Base-by-base conservation (phyloP, 2,797 vertebrate species). In the Alca torda region DNA sequence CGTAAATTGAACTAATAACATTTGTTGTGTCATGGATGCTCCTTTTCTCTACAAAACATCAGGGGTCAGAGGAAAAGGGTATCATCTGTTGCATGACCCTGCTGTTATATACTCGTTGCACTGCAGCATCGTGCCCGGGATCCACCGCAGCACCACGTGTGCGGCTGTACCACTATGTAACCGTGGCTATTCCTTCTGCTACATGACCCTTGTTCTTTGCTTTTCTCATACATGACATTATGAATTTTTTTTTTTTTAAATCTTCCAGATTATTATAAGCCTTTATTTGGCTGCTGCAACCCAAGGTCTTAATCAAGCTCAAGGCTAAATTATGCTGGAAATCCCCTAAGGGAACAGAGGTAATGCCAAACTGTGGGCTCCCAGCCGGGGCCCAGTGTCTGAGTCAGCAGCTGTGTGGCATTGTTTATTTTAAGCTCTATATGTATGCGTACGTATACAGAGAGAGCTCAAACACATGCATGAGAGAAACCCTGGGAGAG, bases 81-180 rank as follows among this genome's bases (percentile, higher is more conserved):
- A 53, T 88, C 20, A 84, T 76, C 63, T 79, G 54, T 72, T 84
- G 59, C 77, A 21, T 33, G 48, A 67, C 50, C 81, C 72, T 83
- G 87, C 83, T 89, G 70, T 67, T 90, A 30, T 5, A 70, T 13
- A 83, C 56, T 93, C 6, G 1, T 11, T 88, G 63, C 77, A 73
- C 63, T 73, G 68, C 79, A 93, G 69, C 77, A 13, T 33, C 1
- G 0, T 73, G 69, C 72, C 78, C 37, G 3, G 68, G 57, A 92
- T 65, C 33, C 72, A 60, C 50, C 3, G 0, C 45, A 35, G 53
- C 0, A 0, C 50, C 30, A 6, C 4, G 1, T 12, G 68, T 3
- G 4, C 57, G 51, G 13, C 74, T 56, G 37, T 37, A 9, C 69
- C 0, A 1, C 68, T 18, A 4, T 11, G 33, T 9, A 16, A 43